These are phyloP conservation scores for Acyrthosiphon pisum DNA, from an alignment of 1,140 invertebrate genomes.

Conservation along the genomic window DNA sequence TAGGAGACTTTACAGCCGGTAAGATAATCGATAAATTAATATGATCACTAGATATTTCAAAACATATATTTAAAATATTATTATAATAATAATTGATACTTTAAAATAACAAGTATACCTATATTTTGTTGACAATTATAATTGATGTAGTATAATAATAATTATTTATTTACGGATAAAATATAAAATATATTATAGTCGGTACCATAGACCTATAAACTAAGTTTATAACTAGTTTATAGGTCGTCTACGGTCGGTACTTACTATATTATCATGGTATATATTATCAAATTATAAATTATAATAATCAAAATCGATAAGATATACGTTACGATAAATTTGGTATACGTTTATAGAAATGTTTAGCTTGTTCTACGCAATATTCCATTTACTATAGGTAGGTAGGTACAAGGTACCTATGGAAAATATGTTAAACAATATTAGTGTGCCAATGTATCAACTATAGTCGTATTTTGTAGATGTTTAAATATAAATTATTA, in stretches of 20 bases:
- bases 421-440: no score
- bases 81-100: not conserved
- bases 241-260: no score
- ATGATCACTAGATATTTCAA: not conserved
- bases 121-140: not conserved
- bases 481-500: not conserved
- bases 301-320: not conserved
- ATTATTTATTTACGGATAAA: no score
- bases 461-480: not conserved
- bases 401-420: no score
- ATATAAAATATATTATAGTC: no score
- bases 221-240: no score
- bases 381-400: not conserved
- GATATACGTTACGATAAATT: no score
- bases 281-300: not conserved
- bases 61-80: no score
- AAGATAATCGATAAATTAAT: not conserved
- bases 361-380: not conserved
- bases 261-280: not conserved
- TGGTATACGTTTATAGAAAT: not conserved
- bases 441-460: no score
- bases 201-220: no score
- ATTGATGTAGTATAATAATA: no score
- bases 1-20: not conserved
- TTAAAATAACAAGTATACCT: not conserved